Base-by-base conservation (phyloP, 2,113 vertebrate genomes). In the Chionodraco myersi region DNA sequence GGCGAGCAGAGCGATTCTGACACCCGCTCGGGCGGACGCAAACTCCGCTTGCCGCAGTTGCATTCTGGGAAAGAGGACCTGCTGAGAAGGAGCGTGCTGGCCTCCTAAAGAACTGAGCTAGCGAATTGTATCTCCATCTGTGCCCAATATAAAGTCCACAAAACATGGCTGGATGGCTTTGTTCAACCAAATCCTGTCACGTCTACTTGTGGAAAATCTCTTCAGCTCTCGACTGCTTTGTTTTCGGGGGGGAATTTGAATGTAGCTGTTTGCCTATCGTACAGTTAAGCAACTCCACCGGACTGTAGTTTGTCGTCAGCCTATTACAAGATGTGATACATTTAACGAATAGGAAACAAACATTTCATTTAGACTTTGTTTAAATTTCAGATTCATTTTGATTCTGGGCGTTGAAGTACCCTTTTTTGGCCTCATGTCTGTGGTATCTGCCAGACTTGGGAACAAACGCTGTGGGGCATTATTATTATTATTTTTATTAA, bases 1-100 rank as follows among this genome's bases (percentile, higher is more conserved):
- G 96, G 94, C 1, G 97, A 98, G 92, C 96, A 96, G 94, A 98
- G 97, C 60, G 96, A 98, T 92, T 95, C 94, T 0, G 97, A 98
- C 5, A 86, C 87, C 3, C 96, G 95, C 79, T 66, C 96, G 0
- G 81, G 87, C 30, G 79, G 94, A 56, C 92, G 92, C 59, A 95
- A 95, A 88, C 93, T 95, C 0, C 96, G 94, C 86, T 91, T 96
- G 79, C 90, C 93, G 0, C 94, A 95, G 89, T 91, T 97, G 94
- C 97, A 97, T 66, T 80, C 96, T 48, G 95, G 95, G 77, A 91
- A 94, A 11, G 97, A 98, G 92, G 97, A 99, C 86, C 95, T 98
- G 83, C 96, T 99, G 88, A 94, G 96, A 90, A 96, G 97, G 94
- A 96, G 97, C 67, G 96, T 99, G 57, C 92, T 99, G 89, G 98